A percentile compares a stretch with the other conserved stretches of the same genome.
Conservation (phyloP, 1,140 invertebrate genomes). For the Aphidius gifuensis region DNA sequence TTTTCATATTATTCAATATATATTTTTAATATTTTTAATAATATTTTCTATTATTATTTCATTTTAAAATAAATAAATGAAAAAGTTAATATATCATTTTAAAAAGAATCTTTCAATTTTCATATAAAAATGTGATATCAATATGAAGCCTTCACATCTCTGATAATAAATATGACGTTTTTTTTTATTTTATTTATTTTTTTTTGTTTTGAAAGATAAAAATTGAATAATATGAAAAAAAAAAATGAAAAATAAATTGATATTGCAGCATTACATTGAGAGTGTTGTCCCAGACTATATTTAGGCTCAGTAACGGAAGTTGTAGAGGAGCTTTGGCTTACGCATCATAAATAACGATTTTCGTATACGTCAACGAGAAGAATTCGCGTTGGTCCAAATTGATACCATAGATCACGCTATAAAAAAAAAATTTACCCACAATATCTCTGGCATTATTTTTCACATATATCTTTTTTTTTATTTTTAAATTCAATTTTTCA, state of each 20-base stretch:
- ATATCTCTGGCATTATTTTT: too few species aligned
- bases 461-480: too few species aligned
- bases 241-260: not conserved
- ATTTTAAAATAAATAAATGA: too few species aligned
- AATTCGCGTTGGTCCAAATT: constrained; percentile 46
- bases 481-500: too few species aligned
- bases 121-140: constrained; percentile 20
- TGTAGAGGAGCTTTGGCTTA: constrained; percentile 27
- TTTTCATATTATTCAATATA: too few species aligned
- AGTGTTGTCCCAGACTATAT: not conserved
- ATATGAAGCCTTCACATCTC: too few species aligned
- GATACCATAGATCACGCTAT: constrained; percentile 47
- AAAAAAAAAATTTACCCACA: constrained; percentile 32
- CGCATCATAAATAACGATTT: constrained; percentile 48
- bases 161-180: too few species aligned
- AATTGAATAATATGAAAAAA: not conserved
- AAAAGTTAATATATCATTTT: constrained; percentile 24
- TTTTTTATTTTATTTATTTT: too few species aligned
- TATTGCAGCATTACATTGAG: too few species aligned
- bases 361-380: constrained; percentile 39
- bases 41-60: too few species aligned
- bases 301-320: not conserved
- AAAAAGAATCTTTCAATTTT: constrained; percentile 16
- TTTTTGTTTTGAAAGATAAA: too few species aligned
- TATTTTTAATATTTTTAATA: too few species aligned